Conservation (phyloP, 2,113 vertebrate species). For the Tragelaphus strepsiceros region DNA sequence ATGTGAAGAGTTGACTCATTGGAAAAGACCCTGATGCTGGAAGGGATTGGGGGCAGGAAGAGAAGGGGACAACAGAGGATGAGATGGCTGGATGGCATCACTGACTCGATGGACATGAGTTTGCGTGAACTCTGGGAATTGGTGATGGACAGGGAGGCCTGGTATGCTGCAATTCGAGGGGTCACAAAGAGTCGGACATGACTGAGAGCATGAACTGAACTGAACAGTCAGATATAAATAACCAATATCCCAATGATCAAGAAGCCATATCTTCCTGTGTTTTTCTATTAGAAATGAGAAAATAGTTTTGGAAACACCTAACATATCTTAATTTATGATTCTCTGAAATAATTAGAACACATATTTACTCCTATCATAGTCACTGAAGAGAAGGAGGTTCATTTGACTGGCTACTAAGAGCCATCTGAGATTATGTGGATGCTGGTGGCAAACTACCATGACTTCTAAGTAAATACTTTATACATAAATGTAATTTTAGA, state of each 20-base stretch:
- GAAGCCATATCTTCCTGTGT: background rate
- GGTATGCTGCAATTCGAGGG: rapidly evolving
- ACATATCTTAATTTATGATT: background rate
- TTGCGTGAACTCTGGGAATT: too few relatives aligned
- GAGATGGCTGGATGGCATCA: too few relatives aligned
- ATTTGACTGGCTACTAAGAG: background rate
- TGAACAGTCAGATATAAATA: background rate
- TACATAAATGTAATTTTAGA: background rate
- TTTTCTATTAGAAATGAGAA: background rate
- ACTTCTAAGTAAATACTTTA: background rate
- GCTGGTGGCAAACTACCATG: background rate
- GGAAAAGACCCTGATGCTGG: too few relatives aligned
- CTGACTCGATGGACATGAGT: too few relatives aligned
- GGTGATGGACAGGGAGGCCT: too few relatives aligned
- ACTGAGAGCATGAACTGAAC: too few relatives aligned
- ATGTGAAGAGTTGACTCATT: too few relatives aligned
- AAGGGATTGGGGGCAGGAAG: too few relatives aligned
- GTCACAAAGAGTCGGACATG: too few relatives aligned
- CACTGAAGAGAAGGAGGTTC: background rate
- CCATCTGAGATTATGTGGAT: background rate
- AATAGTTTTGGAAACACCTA: background rate
- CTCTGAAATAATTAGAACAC: background rate
- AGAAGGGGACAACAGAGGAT: too few relatives aligned
- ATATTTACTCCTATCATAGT: background rate
- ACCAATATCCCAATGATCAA: background rate